Evolutionary conservation across 2,888 invertebrate genomes (phyloP).

Genomic region (Ryuthela nishihirai): DNA sequence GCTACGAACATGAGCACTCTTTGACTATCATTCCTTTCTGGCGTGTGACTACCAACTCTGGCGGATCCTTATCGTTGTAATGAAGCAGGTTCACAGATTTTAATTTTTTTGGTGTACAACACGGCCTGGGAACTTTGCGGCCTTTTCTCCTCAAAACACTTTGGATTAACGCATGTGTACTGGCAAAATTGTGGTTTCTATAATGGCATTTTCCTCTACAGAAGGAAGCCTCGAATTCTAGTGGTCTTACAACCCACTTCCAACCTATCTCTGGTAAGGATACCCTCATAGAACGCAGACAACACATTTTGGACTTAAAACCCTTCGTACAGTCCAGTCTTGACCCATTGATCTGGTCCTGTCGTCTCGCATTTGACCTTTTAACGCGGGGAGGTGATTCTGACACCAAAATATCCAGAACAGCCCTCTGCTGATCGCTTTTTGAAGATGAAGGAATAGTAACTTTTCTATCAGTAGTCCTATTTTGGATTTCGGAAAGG

Average conservation of each 20-base stretch:
- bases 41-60: constrained; percentile 62
- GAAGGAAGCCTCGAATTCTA: constrained; percentile 65
- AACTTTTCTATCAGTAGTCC: background rate
- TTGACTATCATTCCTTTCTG: constrained; percentile 68
- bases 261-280: constrained; percentile 63
- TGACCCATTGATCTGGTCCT: background rate
- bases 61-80: constrained; percentile 61
- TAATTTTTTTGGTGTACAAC: constrained; percentile 66
- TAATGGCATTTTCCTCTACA: constrained; percentile 67
- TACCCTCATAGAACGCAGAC: constrained; percentile 64
- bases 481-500: no score
- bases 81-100: constrained; percentile 63
- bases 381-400: background rate
- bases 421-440: background rate
- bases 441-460: background rate
- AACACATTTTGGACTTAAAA: constrained; percentile 54
- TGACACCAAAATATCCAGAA: background rate
- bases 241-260: constrained; percentile 65
- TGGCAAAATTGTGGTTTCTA: constrained; percentile 62
- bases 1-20: constrained; percentile 70
- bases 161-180: constrained; percentile 67
- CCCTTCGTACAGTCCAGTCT: constrained; percentile 3
- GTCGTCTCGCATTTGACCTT: background rate
- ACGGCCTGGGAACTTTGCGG: constrained; percentile 58
- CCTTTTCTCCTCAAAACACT: constrained; percentile 64